These are phyloP conservation scores for Leuciscus idus DNA, from an alignment of 2,113 vertebrate species.

Conservation along the genomic window DNA sequence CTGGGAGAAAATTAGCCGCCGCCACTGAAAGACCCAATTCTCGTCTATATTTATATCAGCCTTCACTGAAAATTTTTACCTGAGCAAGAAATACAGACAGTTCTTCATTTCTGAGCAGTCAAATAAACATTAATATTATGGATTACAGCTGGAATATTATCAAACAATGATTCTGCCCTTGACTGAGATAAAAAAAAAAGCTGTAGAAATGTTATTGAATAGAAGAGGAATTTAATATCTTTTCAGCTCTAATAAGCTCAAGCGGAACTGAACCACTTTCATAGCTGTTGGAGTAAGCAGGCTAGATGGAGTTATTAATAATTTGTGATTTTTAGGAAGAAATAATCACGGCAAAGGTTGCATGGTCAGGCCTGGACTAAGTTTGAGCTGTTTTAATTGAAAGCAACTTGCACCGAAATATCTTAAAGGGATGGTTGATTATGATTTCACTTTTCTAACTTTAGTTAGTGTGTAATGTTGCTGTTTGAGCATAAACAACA, in stretches of 20 bases:
- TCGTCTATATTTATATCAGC: slow-evolving; percentile 13
- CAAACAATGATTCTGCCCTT: neutral
- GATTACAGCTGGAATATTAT: neutral
- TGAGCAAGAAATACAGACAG: neutral
- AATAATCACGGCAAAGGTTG: neutral
- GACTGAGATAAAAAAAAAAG: neutral
- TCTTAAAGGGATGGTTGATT: too few species aligned
- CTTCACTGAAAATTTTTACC: neutral
- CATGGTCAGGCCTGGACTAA: too few species aligned
- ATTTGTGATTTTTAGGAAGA: neutral
- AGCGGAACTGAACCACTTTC: neutral
- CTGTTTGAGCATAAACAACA: too few species aligned
- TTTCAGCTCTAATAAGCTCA: neutral
- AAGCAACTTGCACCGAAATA: too few species aligned
- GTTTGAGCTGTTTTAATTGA: too few species aligned
- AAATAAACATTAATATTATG: slow-evolving; percentile 3
- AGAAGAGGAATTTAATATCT: neutral
- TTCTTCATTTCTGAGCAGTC: neutral
- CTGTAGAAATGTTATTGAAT: neutral
- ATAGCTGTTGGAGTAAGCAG: neutral
- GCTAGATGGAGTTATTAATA: neutral
- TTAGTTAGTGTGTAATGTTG: too few species aligned
- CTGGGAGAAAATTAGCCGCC: neutral
- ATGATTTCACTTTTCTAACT: too few species aligned
- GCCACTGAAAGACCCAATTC: neutral